Conservation (phyloP, 2,113 vertebrate genomes). For the Grammomys surdaster region DNA sequence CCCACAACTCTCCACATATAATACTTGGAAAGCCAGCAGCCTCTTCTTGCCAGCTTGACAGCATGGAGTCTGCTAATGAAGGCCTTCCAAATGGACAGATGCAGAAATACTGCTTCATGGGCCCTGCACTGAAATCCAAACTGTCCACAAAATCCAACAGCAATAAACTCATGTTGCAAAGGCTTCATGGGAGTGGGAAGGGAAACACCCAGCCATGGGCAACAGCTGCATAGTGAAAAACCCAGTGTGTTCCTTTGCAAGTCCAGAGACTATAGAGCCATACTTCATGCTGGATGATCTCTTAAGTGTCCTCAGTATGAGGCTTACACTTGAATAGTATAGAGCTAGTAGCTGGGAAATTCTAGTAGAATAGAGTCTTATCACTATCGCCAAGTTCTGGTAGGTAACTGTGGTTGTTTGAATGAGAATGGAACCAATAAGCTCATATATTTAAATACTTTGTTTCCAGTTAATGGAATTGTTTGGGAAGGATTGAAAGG, state of each 20-base stretch:
- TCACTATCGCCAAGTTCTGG: background rate
- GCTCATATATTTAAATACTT: background rate
- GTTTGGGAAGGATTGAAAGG: background rate
- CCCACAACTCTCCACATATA: background rate
- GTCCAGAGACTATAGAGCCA: background rate
- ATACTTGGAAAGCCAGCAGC: slow-evolving; percentile 41
- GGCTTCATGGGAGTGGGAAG: background rate
- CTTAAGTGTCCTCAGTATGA: background rate
- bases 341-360: background rate
- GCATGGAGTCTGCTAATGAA: slow-evolving; percentile 63
- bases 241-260: background rate
- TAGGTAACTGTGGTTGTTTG: background rate
- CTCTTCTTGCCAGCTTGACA: slow-evolving; percentile 50
- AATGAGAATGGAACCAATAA: background rate
- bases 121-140: slow-evolving; percentile 62
- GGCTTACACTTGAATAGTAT: too few species aligned
- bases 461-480: background rate
- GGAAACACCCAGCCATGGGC: accelerated
- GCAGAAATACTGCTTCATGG: slow-evolving; percentile 48
- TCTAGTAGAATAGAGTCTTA: background rate
- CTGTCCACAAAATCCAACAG: slow-evolving; percentile 62
- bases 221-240: too few species aligned
- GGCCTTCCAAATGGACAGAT: slow-evolving; percentile 78
- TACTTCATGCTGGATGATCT: background rate
- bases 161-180: slow-evolving; percentile 19